Evolutionary conservation across 2,888 invertebrate genomes (phyloP).

Genomic region (Leptinotarsa tumamoca): DNA sequence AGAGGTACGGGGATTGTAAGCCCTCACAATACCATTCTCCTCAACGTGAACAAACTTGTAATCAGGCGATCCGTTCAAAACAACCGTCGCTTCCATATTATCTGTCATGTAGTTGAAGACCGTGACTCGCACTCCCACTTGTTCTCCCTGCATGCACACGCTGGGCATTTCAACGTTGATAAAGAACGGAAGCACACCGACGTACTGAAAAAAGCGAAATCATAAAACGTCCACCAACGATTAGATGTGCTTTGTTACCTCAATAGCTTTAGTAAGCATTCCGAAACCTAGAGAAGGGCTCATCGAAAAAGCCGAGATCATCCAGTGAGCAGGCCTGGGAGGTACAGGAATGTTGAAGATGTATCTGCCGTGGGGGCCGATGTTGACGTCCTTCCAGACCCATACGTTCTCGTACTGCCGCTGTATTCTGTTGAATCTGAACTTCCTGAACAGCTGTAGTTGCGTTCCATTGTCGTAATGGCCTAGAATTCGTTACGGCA

Average conservation of each 20-base stretch:
- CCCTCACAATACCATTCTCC: constrained; percentile 85
- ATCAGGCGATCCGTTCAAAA: constrained; percentile 84
- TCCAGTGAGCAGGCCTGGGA: constrained; percentile 88
- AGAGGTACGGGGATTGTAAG: constrained; percentile 91
- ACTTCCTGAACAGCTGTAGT: constrained; percentile 80
- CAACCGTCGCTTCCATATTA: constrained; percentile 87
- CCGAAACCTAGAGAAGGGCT: constrained; percentile 89
- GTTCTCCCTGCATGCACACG: constrained; percentile 84
- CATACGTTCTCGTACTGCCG: constrained; percentile 95
- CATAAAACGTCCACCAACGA: background rate
- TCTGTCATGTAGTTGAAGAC: constrained; percentile 94
- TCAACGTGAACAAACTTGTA: constrained; percentile 95
- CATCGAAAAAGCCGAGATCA: constrained; percentile 92
- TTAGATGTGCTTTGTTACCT: constrained; percentile 67
- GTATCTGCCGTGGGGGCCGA: constrained; percentile 89
- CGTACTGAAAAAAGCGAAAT: constrained; percentile 72
- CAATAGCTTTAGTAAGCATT: constrained; percentile 83
- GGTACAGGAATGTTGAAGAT: constrained; percentile 91
- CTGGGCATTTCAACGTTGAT: constrained; percentile 94
- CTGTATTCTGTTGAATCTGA: constrained; percentile 88
- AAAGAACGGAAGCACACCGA: constrained; percentile 92
- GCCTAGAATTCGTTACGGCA: constrained; percentile 63
- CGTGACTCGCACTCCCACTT: constrained; percentile 90
- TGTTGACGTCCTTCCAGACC: constrained; percentile 95
- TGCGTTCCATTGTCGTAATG: constrained; percentile 76